Base-by-base conservation (phyloP, 2,888 invertebrate species). In the Zaprionus obscuricornis region DNA sequence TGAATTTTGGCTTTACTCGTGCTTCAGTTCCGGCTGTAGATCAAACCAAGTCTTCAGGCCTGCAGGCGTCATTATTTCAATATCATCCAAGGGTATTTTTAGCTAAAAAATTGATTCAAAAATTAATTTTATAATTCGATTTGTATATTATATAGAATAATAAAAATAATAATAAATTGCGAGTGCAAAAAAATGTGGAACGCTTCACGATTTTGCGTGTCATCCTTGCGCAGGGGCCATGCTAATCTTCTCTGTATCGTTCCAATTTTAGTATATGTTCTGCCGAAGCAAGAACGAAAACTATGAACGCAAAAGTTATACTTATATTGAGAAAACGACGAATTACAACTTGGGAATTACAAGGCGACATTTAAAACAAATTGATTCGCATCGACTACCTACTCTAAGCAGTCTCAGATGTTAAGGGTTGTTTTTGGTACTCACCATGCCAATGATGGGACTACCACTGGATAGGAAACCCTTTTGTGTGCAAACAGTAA, bases 191-290 rank as follows among this genome's bases (percentile, higher is more conserved):
- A 75, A 66, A 70, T 89, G 88, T 88, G 88, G 88, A 89, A 95
- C 94, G 94, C 94, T 95, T 95, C 94, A 95, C 95, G 95, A 95
- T 95, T 95, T 95, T 95, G 95, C 95, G 95, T 95, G 95, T 95
- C 95, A 95, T 95, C 94, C 95, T 95, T 95, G 95, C 95, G 94
- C 95, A 95, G 95, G 94, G 95, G 95, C 95, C 95, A 95, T 95
- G 95, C 95, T 95, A 95, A 95, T 95, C 95, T 95, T 95, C 95
- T 95, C 95, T 95, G 95, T 95, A 95, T 95, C 95, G 94, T 95
- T 95, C 94, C 94, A 95, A 95, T 95, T 95, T 95, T 95, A 94
- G 94, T 93, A 93, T 93, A 94, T 93, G 93, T 93, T 93, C 93
- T 93, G 93, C 93, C 93, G 93, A 93, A 94, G 93, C 93, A 93